phyloP scores from a whole-genome alignment of 1,140 invertebrate species.

The Scaptomyza montana region DNA sequence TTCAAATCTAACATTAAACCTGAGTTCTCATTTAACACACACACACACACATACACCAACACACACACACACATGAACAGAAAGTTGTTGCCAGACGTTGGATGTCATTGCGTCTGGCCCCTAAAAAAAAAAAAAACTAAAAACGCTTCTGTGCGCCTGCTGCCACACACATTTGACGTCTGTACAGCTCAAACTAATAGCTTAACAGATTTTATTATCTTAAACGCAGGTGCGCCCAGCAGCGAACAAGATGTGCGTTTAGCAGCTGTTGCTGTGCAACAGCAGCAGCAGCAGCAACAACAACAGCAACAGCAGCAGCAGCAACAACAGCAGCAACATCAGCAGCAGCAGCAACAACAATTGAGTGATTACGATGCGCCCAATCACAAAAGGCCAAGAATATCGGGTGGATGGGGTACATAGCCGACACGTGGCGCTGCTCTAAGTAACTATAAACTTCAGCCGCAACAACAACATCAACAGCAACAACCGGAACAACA shows the following conservation, averaged over 20 bases:
- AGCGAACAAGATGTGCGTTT: constrained; percentile 87
- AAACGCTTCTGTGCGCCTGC: constrained; percentile 33
- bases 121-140: constrained; percentile 13
- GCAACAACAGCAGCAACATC: constrained; percentile 83
- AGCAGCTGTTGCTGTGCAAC: constrained; percentile 75
- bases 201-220: constrained; percentile 83
- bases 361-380: constrained; percentile 92
- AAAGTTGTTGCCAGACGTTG: constrained; percentile 46
- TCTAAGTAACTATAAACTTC: constrained; percentile 61
- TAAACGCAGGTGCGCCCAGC: constrained; percentile 88
- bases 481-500: constrained; percentile 30
- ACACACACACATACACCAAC: constrained; percentile 10
- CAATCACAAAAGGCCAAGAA: constrained; percentile 91
- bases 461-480: constrained; percentile 44
- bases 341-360: constrained; percentile 83
- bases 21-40: constrained; percentile 16
- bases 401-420: constrained; percentile 93
- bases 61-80: constrained; percentile 9
- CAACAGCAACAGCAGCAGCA: constrained; percentile 76
- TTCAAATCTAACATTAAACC: neutral
- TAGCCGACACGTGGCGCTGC: constrained; percentile 85
- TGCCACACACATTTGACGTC: constrained; percentile 59
- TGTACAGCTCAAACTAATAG: constrained; percentile 71
- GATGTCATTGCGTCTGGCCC: constrained; percentile 50
- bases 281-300: constrained; percentile 65